phyloP scores from a whole-genome alignment of 2,888 invertebrate species.

The Limnephilus rhombicus region DNA sequence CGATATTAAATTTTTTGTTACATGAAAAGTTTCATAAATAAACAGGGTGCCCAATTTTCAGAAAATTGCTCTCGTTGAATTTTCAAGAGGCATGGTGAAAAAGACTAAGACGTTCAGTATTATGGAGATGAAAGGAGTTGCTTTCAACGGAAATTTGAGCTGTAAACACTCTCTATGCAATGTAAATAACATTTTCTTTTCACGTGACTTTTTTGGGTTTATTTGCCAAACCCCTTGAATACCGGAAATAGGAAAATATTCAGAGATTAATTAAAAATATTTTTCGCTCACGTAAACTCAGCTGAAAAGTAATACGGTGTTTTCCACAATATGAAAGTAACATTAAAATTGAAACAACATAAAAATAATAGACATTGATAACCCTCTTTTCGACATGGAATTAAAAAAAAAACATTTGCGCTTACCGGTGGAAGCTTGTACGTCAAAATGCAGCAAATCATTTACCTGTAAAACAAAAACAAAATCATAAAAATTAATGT shows the following conservation, averaged over 20 bases:
- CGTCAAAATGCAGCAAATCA: background rate
- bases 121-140: slow-evolving; percentile 2
- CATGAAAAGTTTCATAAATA: background rate
- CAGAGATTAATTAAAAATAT: background rate
- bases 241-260: background rate
- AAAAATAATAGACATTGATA: too few species aligned
- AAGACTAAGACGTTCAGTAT: background rate
- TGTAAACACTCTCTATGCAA: slow-evolving; percentile 7
- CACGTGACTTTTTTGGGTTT: slow-evolving; percentile 1
- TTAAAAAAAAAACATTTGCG: background rate
- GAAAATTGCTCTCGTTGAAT: background rate
- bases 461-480: background rate
- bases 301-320: background rate
- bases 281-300: background rate
- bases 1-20: background rate
- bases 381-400: background rate
- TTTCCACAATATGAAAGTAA: background rate
- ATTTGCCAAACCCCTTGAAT: background rate
- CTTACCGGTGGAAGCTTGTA: background rate
- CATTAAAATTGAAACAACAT: too few species aligned
- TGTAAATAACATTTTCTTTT: slow-evolving; percentile 15
- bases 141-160: background rate
- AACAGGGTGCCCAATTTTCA: background rate
- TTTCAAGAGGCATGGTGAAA: background rate
- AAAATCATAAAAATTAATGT: background rate